Conservation (phyloP, 2,113 vertebrate genomes). For the Brachyhypopomus gauderio region DNA sequence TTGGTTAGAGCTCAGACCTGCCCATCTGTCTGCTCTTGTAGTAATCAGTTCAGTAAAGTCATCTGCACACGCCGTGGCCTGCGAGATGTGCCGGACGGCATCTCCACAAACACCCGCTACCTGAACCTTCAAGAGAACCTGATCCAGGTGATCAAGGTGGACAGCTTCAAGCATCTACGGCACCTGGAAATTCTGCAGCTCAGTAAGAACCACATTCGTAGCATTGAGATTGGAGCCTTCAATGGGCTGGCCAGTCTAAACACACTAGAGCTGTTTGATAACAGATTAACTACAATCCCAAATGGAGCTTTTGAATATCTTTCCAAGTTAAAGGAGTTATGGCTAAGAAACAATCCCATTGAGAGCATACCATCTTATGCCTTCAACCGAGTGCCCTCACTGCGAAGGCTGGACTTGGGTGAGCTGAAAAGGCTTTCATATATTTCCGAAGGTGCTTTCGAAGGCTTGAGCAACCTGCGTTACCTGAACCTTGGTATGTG, state of each 20-base stretch:
- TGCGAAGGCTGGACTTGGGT: slow-evolving; percentile 92
- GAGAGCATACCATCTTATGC: slow-evolving; percentile 98
- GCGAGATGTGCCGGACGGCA: slow-evolving; percentile 96
- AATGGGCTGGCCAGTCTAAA: slow-evolving; percentile 98
- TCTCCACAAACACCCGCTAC: slow-evolving; percentile 96
- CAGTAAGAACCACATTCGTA: slow-evolving; percentile 98
- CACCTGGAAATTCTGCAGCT: slow-evolving; percentile 97
- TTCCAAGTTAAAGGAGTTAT: slow-evolving; percentile 98
- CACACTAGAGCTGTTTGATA: slow-evolving; percentile 99
- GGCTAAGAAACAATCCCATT: slow-evolving; percentile 97
- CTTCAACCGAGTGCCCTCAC: slow-evolving; percentile 97
- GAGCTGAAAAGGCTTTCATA: slow-evolving; percentile 97
- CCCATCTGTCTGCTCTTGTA: slow-evolving; percentile 97
- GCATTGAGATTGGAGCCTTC: slow-evolving; percentile 98
- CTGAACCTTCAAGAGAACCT: slow-evolving; percentile 99
- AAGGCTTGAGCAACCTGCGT: slow-evolving; percentile 96
- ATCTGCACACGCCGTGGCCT: slow-evolving; percentile 94
- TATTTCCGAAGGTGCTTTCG: slow-evolving; percentile 99
- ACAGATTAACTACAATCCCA: slow-evolving; percentile 96
- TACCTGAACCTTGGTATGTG: slow-evolving; percentile 99
- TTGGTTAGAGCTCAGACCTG: slow-evolving; percentile 97
- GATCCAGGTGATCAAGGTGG: slow-evolving; percentile 98
- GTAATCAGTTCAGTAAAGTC: slow-evolving; percentile 99
- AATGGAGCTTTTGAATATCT: slow-evolving; percentile 99
- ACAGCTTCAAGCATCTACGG: slow-evolving; percentile 98